Base-by-base conservation (phyloP, 2,113 vertebrate species). In the Aphyosemion australe region DNA sequence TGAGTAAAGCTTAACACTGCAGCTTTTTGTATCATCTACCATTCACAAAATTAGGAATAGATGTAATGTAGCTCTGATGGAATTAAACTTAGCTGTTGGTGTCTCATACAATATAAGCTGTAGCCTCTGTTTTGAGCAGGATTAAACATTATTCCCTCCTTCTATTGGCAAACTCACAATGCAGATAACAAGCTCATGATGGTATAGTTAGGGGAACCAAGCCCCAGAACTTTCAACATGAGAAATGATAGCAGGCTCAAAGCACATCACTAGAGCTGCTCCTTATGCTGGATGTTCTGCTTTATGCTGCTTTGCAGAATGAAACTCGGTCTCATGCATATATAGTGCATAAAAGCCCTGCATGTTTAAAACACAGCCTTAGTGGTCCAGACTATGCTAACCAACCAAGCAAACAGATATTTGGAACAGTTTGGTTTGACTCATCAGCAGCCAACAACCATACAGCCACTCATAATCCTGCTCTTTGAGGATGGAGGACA, bases 211-310 rank as follows among this genome's bases (percentile, higher is more conserved):
- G 48, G 70, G 72, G 61, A 77, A 49, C 69, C 8, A 64, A 82
- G 86, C 18, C 74, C 82, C 74, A 84, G 68, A 90, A 90, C 70
- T 74, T 79, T 81, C 77, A 89, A 61, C 66, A 8, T 84, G 86
- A 85, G 79, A 84, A 84, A 84, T 84, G 58, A 77, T 26, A 32
- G 12, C 61, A 61, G n/a, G 12, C 65, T 59, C 47, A 42, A n/a
- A 63, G 43, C 21, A 45, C 72, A 77, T 67, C 71, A 79, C 62
- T 74, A 62, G 14, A 58, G 70, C 70, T 58, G 69, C 55, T 59
- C 60, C 55, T 59, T 39, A 8, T 31, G 57, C 54, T 37, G 26
- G 26, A 61, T 7, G 43, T 72, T 64, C 42, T 65, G 69, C 64
- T 59, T 53, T 8, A 37, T 4, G 42, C 31, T 45, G 59, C 43